Conservation (phyloP, 2,888 invertebrate species). For the Baronia brevicornis region DNA sequence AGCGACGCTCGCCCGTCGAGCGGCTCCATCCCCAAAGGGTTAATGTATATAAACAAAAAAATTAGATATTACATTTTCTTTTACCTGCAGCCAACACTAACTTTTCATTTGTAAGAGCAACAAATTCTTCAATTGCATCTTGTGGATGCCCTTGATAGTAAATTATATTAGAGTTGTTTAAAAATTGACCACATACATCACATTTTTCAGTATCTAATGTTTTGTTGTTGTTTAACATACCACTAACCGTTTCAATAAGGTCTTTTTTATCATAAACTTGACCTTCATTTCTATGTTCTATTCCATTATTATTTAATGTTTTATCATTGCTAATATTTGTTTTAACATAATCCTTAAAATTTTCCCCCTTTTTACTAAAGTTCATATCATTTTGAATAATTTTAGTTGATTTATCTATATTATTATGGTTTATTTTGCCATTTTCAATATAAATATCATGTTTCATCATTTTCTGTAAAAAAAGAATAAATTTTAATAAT, state of each 20-base stretch:
- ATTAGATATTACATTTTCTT: too few relatives aligned
- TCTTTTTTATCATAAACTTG: conserved; percentile 13
- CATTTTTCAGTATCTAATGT: conserved; percentile 50
- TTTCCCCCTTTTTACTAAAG: conserved; percentile 8
- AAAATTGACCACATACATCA: conserved; percentile 58
- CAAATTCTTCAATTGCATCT: conserved; percentile 83
- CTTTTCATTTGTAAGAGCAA: conserved; percentile 84
- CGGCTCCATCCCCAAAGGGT: too few relatives aligned
- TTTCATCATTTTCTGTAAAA: conserved; percentile 11
- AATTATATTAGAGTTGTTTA: conserved; percentile 65
- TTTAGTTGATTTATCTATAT: conserved; percentile 5
- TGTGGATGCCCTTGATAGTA: conserved; percentile 86
- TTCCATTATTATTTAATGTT: conserved; percentile 5
- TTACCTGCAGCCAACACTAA: conserved; percentile 82
- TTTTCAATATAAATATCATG: conserved; percentile 1
- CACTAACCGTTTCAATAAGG: conserved; percentile 5
- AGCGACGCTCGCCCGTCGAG: too few relatives aligned
- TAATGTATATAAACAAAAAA: too few relatives aligned
- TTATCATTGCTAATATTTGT: conserved; percentile 8
- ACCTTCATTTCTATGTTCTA: conserved; percentile 12
- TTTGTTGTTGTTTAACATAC: conserved; percentile 9
- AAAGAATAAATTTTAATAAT: neutral
- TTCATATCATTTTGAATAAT: conserved; percentile 10
- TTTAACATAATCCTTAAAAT: conserved; percentile 7
- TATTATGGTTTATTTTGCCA: conserved; percentile 12